Conservation (phyloP, 2,888 invertebrate genomes). For the Drosophila ezoana region DNA sequence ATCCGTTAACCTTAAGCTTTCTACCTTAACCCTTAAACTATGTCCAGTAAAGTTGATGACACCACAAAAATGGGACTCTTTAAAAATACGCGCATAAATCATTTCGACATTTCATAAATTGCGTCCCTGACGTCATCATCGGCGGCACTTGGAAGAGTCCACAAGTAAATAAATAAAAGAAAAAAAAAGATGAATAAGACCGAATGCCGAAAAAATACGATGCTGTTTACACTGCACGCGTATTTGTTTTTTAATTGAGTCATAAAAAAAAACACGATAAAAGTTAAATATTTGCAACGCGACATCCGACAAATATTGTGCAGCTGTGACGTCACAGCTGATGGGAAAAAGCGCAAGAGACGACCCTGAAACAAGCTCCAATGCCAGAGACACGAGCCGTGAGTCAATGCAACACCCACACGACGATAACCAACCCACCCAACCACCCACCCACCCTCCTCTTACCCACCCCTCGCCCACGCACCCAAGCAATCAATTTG, state of each 20-base stretch:
- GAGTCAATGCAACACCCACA: slow-evolving; percentile 24
- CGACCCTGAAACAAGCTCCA: slow-evolving; percentile 9
- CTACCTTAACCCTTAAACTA: too few relatives aligned
- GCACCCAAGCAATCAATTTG: neutral
- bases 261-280: slow-evolving; percentile 51
- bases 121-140: slow-evolving; percentile 18
- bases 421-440: neutral
- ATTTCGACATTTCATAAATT: neutral
- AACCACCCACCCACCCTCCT: neutral
- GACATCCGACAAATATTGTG: slow-evolving; percentile 19
- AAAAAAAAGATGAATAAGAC: neutral
- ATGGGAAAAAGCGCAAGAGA: neutral
- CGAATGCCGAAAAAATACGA: slow-evolving; percentile 9
- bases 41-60: neutral
- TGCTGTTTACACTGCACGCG: slow-evolving; percentile 27
- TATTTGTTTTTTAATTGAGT: slow-evolving; percentile 64
- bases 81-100: too few relatives aligned
- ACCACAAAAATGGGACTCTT: neutral
- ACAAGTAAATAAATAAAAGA: neutral
- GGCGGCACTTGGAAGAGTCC: slow-evolving; percentile 4
- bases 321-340: slow-evolving; percentile 26
- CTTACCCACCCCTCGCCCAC: neutral
- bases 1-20: neutral
- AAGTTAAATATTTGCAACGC: slow-evolving; percentile 37
- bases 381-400: slow-evolving; percentile 24